A percentile compares a stretch with the other conserved stretches of the same genome.
These are phyloP conservation scores for Rhinolophus sinicus DNA, from an alignment of 2,113 vertebrate species.

Conservation along the genomic window DNA sequence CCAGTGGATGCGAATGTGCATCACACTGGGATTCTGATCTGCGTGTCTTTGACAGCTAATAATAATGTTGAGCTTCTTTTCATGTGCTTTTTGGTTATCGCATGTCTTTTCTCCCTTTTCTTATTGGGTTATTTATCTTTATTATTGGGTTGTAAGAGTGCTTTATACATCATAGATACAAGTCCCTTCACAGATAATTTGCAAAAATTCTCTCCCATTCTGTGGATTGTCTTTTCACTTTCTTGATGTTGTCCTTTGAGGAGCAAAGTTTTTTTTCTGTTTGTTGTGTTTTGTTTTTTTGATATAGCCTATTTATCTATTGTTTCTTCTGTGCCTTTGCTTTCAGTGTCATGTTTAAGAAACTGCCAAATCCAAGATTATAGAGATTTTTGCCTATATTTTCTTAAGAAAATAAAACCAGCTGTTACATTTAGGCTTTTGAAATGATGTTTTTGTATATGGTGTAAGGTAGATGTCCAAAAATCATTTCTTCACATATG, in stretches of 20 bases:
- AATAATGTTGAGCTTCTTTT: neutral
- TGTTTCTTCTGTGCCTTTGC: neutral
- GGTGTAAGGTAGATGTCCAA: neutral
- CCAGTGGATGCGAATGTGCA: neutral
- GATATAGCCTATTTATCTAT: neutral
- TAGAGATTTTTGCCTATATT: neutral
- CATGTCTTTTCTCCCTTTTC: neutral
- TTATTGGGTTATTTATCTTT: neutral
- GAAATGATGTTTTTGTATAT: neutral
- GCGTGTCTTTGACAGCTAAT: neutral
- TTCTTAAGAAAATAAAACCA: neutral
- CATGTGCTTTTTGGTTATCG: neutral
- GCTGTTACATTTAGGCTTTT: neutral
- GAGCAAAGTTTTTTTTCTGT: neutral
- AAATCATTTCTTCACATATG: neutral
- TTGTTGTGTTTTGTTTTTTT: neutral
- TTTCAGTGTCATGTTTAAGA: neutral
- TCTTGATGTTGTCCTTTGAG: neutral
- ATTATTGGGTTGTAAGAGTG: neutral
- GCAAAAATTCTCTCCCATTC: neutral
- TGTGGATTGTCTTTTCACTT: neutral
- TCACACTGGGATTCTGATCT: neutral
- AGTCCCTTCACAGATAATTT: neutral
- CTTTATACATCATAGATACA: neutral
- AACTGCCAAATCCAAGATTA: neutral